Base-by-base conservation (phyloP, 2,113 vertebrate genomes). In the Etheostoma cragini region DNA sequence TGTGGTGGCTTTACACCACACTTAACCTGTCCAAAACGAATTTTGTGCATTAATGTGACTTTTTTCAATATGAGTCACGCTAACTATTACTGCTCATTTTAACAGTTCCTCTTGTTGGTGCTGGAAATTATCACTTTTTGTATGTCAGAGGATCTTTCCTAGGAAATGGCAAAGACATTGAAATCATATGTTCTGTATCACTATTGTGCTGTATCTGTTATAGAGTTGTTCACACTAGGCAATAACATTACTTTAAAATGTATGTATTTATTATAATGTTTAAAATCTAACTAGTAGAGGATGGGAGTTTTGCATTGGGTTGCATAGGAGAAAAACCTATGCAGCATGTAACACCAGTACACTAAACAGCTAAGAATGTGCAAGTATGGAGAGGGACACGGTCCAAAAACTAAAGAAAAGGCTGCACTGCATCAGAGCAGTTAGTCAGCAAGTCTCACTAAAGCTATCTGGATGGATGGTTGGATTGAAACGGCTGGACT, bases 401-500 rank as follows among this genome's bases (percentile, higher is more conserved):
- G 57, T 85, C 69, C 42, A 54, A 56, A 70, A 56, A 65, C 53
- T 12, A 67, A 76, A 82, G 50, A 72, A 80, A 82, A 82, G 78
- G 62, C 53, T 17, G 47, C 73, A 73, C 66, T 76, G 83, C 83
- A 78, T 67, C 78, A 79, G 54, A 87, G 72, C 76, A 73, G 72
- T 82, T 24, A 84, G 72, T 88, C 81, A 85, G 76, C 64, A 62
- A 69, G 66, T 81, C 76, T 71, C 56, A 70, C 72, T 71, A n/a
- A 87, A 87, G 76, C 74, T 61, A 63, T 72, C 47, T 62, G 66
- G 72, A 85, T 86, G 49, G 80, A 82, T 87, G 71, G 75, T 50
- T 78, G 69, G 76, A 79, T 49, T 81, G 82, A 87, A 91, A 78
- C 22, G 61, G 80, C 87, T 78, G 70, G 77, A 79, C 50, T 50